Evolutionary conservation across 2,888 invertebrate genomes (phyloP).

Genomic region (Neoascia interrupta): DNA sequence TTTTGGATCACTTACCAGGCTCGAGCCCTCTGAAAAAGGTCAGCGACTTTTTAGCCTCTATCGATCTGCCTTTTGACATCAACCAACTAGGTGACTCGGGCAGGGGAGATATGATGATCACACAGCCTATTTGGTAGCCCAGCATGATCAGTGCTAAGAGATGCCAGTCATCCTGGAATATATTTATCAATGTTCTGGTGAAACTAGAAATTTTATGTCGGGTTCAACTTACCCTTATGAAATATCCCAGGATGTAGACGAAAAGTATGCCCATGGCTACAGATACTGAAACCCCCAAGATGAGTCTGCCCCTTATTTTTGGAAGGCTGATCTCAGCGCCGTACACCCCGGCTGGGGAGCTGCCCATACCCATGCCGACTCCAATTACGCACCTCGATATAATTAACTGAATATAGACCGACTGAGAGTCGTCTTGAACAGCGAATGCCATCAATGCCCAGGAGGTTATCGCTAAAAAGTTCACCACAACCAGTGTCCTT

Average conservation of each 20-base stretch:
- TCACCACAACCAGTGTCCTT: constrained; percentile 75
- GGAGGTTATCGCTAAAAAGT: constrained; percentile 75
- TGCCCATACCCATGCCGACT: constrained; percentile 76
- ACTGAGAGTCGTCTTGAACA: constrained; percentile 70
- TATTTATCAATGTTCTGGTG: neutral
- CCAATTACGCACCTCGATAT: constrained; percentile 77
- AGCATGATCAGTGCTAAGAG: constrained; percentile 76
- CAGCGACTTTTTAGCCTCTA: constrained; percentile 82
- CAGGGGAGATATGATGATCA: constrained; percentile 81
- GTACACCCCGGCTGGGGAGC: constrained; percentile 78
- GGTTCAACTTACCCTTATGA: constrained; percentile 73
- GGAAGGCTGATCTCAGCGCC: constrained; percentile 80
- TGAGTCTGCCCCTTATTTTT: constrained; percentile 83
- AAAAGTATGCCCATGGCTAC: constrained; percentile 84
- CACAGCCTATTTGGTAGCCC: constrained; percentile 75
- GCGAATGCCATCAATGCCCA: constrained; percentile 77
- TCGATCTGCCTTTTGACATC: constrained; percentile 82
- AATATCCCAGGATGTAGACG: constrained; percentile 83
- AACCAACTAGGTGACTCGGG: constrained; percentile 87
- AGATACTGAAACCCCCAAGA: constrained; percentile 83
- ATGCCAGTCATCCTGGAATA: constrained; percentile 75
- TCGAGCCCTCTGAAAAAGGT: constrained; percentile 83
- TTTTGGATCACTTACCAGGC: constrained; percentile 12
- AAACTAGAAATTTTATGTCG: neutral
- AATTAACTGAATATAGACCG: constrained; percentile 76